Conservation (phyloP, 2,113 vertebrate genomes). For the Athene cunicularia region DNA sequence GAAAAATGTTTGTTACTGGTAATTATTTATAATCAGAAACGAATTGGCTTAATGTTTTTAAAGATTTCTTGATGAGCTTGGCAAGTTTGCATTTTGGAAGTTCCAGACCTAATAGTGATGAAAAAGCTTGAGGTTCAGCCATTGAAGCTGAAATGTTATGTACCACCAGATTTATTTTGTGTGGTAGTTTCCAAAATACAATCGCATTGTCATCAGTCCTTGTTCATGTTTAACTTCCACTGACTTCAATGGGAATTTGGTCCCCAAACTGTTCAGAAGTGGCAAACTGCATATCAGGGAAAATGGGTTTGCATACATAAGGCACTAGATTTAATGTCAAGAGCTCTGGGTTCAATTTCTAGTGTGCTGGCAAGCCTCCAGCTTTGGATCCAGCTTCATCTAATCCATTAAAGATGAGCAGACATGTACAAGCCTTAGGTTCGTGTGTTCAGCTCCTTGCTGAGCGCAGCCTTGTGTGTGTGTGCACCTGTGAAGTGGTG, state of each 20-base stretch:
- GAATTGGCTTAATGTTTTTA: background rate
- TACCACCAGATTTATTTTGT: background rate
- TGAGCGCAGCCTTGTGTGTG: background rate
- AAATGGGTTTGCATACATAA: background rate
- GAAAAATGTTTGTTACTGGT: background rate
- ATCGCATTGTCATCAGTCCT: background rate
- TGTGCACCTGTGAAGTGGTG: background rate
- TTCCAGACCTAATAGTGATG: background rate
- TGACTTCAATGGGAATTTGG: background rate
- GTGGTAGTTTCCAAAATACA: background rate
- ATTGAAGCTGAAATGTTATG: background rate
- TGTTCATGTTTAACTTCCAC: background rate
- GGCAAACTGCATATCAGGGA: background rate
- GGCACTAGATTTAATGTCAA: background rate
- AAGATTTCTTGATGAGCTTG: background rate
- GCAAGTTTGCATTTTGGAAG: background rate
- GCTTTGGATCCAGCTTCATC: background rate
- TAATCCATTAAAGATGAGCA: background rate
- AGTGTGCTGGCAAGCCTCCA: background rate
- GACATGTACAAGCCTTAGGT: background rate
- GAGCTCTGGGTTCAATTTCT: background rate
- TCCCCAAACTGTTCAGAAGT: background rate
- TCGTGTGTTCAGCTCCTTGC: background rate
- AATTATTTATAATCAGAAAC: background rate
- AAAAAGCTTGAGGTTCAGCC: background rate